Base-by-base conservation (phyloP, 2,797 vertebrate species). In the Manis javanica region DNA sequence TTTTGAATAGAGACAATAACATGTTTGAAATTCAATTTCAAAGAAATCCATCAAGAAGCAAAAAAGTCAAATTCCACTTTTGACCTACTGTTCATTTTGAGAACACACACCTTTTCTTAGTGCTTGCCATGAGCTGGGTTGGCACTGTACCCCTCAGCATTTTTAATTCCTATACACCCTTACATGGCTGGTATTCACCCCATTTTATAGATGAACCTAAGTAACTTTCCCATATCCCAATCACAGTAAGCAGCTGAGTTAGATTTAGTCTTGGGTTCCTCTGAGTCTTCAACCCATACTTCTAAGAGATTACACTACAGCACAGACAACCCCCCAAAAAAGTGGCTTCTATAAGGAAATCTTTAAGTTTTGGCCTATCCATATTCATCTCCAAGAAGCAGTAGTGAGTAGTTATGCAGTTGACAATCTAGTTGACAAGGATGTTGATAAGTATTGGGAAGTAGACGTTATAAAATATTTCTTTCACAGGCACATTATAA, bases 401-500 rank as follows among this genome's bases (percentile, higher is more conserved):
- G 79, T 0, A 87, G 74, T 64, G n/a, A 74, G 10, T 15, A 95
- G 37, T 82, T 91, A 91, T 11, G 24, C 2, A 46, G 42, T 2
- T 87, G 31, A 88, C 42, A 88, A 68, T 88, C 11, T 29, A 85
- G 46, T 87, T 87, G 19, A 29, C 34, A 88, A 83, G 26, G 18
- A 49, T 59, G 69, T 77, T 81, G 71, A 31, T 13, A 91, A 77
- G 24, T 37, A 85, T 31, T 79, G 7, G 8, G 64, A 96, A 96
- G 53, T 64, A 94, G 77, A 94, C 87, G 34, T 92, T 91, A 78
- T 94, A 88, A 71, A 57, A 18, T 64, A 26, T 31, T 90, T 94
- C 88, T 87, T 77, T 13, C 69, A 86, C 49, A 85, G n/a, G 29
- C 7, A 83, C 31, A 90, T 46, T 94, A 92, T 57, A 92, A 90